These are phyloP conservation scores for Leptura quadrifasciata DNA, from an alignment of 2,888 invertebrate species.

Conservation along the genomic window DNA sequence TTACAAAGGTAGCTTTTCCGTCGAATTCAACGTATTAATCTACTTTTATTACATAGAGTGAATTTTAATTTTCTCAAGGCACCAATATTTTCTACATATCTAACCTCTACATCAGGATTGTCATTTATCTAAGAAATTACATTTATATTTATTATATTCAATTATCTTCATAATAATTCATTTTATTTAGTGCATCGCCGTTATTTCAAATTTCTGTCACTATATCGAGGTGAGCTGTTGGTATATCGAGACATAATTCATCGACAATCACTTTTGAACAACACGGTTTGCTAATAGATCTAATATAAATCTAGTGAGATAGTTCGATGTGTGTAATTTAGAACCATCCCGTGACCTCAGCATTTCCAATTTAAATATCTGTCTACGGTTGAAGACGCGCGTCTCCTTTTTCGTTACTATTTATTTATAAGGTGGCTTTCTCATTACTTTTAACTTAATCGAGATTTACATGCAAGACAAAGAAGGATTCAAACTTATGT, in stretches of 20 bases:
- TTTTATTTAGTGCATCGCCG: too few species aligned
- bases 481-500: slow-evolving; percentile 11
- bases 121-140: too few species aligned
- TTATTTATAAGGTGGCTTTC: slow-evolving; percentile 2
- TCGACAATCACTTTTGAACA: not conserved
- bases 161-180: too few species aligned
- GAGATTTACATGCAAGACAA: slow-evolving; percentile 6
- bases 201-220: too few species aligned
- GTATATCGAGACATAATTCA: not conserved
- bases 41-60: too few species aligned
- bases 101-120: too few species aligned
- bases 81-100: too few species aligned
- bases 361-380: slow-evolving; percentile 4
- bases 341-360: slow-evolving; percentile 1
- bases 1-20: too few species aligned
- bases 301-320: not conserved
- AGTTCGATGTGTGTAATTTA: not conserved
- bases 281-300: not conserved
- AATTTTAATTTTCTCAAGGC: too few species aligned
- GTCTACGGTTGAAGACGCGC: not conserved
- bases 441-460: slow-evolving; percentile 7
- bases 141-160: too few species aligned
- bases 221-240: too few species aligned
- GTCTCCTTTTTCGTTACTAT: not conserved
- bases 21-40: too few species aligned